Conservation (phyloP, 2,888 invertebrate genomes). For the Protophormia terraenovae region DNA sequence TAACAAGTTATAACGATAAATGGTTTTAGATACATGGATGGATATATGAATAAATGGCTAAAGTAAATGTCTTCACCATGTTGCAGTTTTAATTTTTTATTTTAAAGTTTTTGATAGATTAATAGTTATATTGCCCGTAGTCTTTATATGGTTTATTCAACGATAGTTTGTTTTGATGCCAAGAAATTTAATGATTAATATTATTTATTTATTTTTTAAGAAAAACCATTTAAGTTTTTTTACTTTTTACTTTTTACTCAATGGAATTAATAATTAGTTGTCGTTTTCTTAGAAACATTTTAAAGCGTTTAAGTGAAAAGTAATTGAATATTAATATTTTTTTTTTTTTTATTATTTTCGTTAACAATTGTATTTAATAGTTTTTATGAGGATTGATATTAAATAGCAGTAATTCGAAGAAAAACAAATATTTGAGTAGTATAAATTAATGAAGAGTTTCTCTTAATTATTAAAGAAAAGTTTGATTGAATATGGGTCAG, state of each 20-base stretch:
- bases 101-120: conserved; percentile 8
- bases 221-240: background rate
- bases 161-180: conserved; percentile 28
- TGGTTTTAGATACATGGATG: background rate
- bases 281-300: background rate
- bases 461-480: background rate
- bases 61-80: background rate
- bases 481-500: background rate
- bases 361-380: background rate
- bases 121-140: conserved; percentile 43
- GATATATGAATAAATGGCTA: background rate
- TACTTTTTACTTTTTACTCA: background rate
- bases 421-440: background rate
- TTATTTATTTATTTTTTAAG: background rate
- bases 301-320: conserved; percentile 27
- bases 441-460: conserved; percentile 3
- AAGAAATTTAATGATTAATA: conserved; percentile 5
- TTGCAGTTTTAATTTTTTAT: background rate
- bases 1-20: conserved; percentile 53
- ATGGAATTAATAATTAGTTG: conserved; percentile 27
- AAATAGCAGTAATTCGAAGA: too few relatives aligned
- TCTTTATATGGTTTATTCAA: conserved; percentile 27
- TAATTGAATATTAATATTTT: conserved; percentile 38
- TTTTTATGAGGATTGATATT: background rate
- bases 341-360: background rate